A percentile compares a stretch with the other conserved stretches of the same genome.
These are phyloP conservation scores for Montipora cactus DNA, from an alignment of 64 coral and sea anemone species.

Conservation along the genomic window DNA sequence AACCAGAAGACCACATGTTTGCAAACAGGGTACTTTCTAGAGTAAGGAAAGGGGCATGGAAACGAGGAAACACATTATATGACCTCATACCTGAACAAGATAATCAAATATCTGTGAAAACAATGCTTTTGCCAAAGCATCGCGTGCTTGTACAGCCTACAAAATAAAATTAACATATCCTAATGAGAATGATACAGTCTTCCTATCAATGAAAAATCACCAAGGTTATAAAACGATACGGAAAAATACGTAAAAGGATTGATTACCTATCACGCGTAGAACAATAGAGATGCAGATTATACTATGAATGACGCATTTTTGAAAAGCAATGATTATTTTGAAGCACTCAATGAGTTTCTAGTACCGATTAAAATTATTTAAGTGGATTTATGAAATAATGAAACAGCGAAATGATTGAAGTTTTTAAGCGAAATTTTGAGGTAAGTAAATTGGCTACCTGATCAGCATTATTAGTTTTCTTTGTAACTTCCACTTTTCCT, in stretches of 20 bases:
- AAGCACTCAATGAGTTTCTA: too few species aligned
- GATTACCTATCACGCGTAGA: too few species aligned
- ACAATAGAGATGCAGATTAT: too few species aligned
- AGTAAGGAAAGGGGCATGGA: too few species aligned
- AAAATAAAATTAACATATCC: not conserved
- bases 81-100: slow-evolving; percentile 77
- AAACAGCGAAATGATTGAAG: not conserved
- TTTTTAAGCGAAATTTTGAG: not conserved
- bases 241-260: too few species aligned
- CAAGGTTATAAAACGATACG: too few species aligned
- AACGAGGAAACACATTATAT: not conserved
- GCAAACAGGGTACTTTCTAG: too few species aligned
- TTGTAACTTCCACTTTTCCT: slow-evolving; percentile 94
- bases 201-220: too few species aligned
- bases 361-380: not conserved
- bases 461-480: slow-evolving; percentile 91
- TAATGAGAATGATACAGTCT: too few species aligned
- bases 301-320: too few species aligned
- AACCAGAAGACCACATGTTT: too few species aligned
- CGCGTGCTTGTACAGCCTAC: slow-evolving; percentile 76
- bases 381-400: not conserved
- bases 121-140: slow-evolving; percentile 90
- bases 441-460: slow-evolving; percentile 58
- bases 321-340: too few species aligned
- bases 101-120: slow-evolving; percentile 93